A percentile compares a stretch with the other conserved stretches of the same genome.
phyloP scores from a whole-genome alignment of 2,113 vertebrate genomes.

The Neomonachus schauinslandi region DNA sequence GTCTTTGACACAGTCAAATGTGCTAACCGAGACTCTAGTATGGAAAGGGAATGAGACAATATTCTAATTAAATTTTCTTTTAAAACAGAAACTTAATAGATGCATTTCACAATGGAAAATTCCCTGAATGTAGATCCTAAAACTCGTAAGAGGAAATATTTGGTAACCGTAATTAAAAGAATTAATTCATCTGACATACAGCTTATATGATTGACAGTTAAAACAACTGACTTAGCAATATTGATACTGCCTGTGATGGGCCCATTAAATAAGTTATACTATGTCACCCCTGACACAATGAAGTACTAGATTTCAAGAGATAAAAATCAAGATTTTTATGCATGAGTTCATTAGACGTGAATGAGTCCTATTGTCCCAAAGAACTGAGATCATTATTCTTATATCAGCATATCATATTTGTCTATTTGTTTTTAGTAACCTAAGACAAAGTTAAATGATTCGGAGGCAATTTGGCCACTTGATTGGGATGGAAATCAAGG shows the following conservation, averaged over 20 bases:
- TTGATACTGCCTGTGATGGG: constrained; percentile 30
- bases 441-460: neutral
- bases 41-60: neutral
- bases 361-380: neutral
- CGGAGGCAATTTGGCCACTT: neutral
- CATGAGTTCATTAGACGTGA: neutral
- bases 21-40: neutral
- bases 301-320: constrained; percentile 13
- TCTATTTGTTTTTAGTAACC: neutral
- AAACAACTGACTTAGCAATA: neutral
- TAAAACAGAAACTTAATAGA: constrained; percentile 24
- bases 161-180: neutral
- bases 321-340: neutral
- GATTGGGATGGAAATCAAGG: neutral
- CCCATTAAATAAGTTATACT: neutral
- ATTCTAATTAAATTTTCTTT: constrained; percentile 36
- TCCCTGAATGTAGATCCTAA: neutral
- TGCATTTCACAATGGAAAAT: neutral
- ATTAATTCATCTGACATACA: neutral
- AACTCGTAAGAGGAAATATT: neutral
- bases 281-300: neutral
- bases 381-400: neutral
- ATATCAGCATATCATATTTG: neutral
- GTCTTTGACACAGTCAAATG: constrained; percentile 4
- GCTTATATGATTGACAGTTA: constrained; percentile 1